Percentiles rank a stretch among this genome's conserved stretches.
Evolutionary conservation across 2,797 vertebrate species (phyloP).

Genomic region (Hapalemur alaotrensis): DNA sequence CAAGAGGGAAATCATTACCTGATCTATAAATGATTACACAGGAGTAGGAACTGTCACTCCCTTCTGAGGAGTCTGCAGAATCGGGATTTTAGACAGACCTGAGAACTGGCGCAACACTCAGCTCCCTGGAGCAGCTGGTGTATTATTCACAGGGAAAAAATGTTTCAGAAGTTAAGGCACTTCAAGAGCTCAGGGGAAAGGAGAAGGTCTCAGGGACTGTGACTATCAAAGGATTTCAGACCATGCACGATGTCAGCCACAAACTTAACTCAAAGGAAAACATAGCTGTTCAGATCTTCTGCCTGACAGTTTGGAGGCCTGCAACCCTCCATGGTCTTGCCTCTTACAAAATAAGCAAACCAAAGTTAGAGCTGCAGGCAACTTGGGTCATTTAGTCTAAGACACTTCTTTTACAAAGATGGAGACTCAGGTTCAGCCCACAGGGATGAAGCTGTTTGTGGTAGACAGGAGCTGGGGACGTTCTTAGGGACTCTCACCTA

Average conservation of each 20-base stretch:
- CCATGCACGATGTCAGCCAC: background rate
- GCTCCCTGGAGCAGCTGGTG: constrained; percentile 47
- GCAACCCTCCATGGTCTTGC: background rate
- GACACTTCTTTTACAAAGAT: background rate
- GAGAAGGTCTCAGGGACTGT: constrained; percentile 48
- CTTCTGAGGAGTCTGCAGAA: constrained; percentile 70
- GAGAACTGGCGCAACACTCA: background rate
- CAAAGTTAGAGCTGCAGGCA: background rate
- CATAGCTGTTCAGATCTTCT: constrained; percentile 55
- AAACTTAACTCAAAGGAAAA: constrained; percentile 65
- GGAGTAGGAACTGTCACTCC: constrained; percentile 74
- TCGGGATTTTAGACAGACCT: constrained; percentile 66
- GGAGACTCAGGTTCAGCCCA: background rate
- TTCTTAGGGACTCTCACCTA: background rate
- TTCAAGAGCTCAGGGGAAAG: background rate
- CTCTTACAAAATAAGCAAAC: background rate
- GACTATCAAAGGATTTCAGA: constrained; percentile 57
- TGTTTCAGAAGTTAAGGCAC: constrained; percentile 28
- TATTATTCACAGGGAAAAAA: constrained; percentile 63
- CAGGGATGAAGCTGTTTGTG: background rate
- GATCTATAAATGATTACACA: constrained; percentile 90
- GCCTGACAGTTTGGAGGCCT: constrained; percentile 38
- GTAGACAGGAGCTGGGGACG: background rate
- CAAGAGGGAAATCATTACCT: constrained; percentile 89
- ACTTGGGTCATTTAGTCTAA: background rate